Evolutionary conservation across 2,113 vertebrate species (phyloP), one percentile per base, ranked within the genome.

Genomic region (Phalacrocorax aristotelis): DNA sequence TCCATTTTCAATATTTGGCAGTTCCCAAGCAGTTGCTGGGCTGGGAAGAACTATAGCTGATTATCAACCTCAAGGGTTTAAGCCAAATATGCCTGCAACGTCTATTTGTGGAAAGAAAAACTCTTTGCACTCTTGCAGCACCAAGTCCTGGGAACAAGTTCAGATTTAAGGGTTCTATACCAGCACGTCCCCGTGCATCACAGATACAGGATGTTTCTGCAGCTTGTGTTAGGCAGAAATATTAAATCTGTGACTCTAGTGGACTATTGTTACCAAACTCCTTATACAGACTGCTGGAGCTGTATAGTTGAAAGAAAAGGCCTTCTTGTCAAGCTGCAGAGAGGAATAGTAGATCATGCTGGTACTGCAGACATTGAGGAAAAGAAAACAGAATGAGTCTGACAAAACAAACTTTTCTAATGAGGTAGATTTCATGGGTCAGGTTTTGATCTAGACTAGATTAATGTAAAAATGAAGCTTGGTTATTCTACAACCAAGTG

Each of bases 91-190:
- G 74, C 46, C 81, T 95, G 82, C 57, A 92, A 60, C 11, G 0
- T 96, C 94, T 95, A 89, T 96, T 96, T 97, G 90, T 76, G 88
- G 92, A 95, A 96, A 95, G 88, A 89, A 94, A 84, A 97, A 78
- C 74, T 87, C 70, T 44, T 44, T 8, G 46, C 93, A 57, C 94
- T 97, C 87, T 91, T 90, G 25, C 30, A 75, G 69, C 55, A 86
- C 48, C 42, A 34, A 64, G 66, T 17, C 89, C 75, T 96, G 95
- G 93, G 96, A 97, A 96, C 3, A 0, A 93, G 38, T 40, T 51
- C 0, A n/a, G 27, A 44, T 78, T 91, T 46, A 11, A 83, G 87
- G 77, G 78, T 46, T 60, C 55, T 57, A 10, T 32, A 61, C 58
- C 61, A 72, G 77, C 62, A 8, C 1, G 16, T 61, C 49, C 60